These are phyloP conservation scores for Periplaneta americana DNA, from an alignment of 1,140 invertebrate genomes.

Conservation along the genomic window DNA sequence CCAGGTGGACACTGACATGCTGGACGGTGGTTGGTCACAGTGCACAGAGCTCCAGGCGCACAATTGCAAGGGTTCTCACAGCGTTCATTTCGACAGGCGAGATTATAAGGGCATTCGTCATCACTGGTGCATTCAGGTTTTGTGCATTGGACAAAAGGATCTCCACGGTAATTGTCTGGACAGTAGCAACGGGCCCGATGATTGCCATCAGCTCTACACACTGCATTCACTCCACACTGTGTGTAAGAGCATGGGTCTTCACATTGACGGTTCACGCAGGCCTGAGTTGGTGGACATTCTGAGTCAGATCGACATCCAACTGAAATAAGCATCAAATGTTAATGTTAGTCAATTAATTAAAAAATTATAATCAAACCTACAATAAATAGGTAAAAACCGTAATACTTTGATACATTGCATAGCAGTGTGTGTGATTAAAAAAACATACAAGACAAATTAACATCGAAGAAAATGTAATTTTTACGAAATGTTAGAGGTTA, in stretches of 20 bases:
- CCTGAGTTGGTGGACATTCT: slow-evolving; percentile 74
- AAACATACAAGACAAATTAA: no score
- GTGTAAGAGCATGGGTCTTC: slow-evolving; percentile 71
- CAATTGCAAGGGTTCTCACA: slow-evolving; percentile 79
- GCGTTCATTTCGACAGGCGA: slow-evolving; percentile 66
- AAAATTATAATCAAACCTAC: no score
- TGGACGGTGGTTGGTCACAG: slow-evolving; percentile 67
- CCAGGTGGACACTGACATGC: slow-evolving; percentile 77
- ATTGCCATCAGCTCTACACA: slow-evolving; percentile 63
- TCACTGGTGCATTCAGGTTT: slow-evolving; percentile 70
- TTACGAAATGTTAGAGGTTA: no score
- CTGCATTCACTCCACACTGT: slow-evolving; percentile 75
- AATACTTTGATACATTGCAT: no score
- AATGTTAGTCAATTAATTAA: no score
- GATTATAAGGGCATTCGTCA: slow-evolving; percentile 64
- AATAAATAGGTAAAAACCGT: no score
- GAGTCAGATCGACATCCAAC: slow-evolving; percentile 80
- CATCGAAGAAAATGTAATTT: no score
- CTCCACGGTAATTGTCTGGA: slow-evolving; percentile 62
- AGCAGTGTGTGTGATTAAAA: no score
- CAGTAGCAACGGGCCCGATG: slow-evolving; percentile 78
- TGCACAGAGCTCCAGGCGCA: slow-evolving; percentile 63
- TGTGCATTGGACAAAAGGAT: slow-evolving; percentile 68
- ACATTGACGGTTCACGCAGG: slow-evolving; percentile 80
- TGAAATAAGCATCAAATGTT: slow-evolving; percentile 33